phyloP scores from a whole-genome alignment of 1,140 invertebrate species.

The Wiebesia pumilae region DNA sequence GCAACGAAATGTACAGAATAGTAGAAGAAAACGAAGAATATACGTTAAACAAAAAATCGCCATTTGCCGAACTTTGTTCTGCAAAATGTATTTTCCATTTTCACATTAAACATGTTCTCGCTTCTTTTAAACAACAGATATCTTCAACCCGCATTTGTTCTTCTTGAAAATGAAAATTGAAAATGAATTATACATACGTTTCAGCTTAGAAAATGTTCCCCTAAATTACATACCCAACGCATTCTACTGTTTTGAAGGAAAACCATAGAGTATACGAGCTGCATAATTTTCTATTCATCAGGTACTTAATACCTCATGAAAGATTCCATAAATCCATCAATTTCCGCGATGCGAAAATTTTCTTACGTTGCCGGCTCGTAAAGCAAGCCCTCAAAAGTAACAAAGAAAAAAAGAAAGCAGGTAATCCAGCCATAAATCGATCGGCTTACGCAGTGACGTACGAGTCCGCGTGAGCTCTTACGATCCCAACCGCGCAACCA shows the following conservation, averaged over 20 bases:
- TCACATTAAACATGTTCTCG: no score
- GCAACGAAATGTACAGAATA: no score
- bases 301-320: background rate
- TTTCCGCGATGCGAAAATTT: background rate
- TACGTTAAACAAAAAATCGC: no score
- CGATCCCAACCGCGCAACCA: background rate
- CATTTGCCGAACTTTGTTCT: no score
- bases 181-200: no score
- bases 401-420: constrained; percentile 26
- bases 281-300: background rate
- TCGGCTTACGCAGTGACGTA: background rate
- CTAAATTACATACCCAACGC: no score
- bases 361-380: background rate
- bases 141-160: no score
- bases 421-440: constrained; percentile 47
- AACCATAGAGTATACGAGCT: background rate
- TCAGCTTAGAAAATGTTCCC: no score
- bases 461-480: background rate
- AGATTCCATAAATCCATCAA: constrained; percentile 3
- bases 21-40: no score
- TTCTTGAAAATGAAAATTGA: no score
- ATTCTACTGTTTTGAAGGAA: background rate
- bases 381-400: constrained; percentile 1
- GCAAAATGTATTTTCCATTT: no score
- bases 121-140: no score